Evolutionary conservation across 2,797 vertebrate species (phyloP).

Genomic region (Melanotaenia boesemani): DNA sequence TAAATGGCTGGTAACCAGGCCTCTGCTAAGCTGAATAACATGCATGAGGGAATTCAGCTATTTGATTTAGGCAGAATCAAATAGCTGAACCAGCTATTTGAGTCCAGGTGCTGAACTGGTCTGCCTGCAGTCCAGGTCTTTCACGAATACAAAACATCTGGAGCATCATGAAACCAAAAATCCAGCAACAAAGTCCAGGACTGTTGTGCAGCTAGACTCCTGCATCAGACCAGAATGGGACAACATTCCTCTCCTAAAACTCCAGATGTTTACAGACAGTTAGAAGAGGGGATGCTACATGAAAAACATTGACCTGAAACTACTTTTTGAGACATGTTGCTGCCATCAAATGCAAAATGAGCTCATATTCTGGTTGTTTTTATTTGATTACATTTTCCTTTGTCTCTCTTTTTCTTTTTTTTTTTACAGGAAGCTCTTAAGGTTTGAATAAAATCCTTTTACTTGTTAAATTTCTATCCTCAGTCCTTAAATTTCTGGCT

Average conservation of each 20-base stretch:
- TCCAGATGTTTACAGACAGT: neutral
- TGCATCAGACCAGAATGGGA: neutral
- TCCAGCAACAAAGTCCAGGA: no score
- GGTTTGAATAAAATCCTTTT: slow-evolving; percentile 88
- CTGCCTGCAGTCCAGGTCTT: no score
- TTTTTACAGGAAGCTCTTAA: slow-evolving; percentile 94
- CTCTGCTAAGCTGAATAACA: no score
- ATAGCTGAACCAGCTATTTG: no score
- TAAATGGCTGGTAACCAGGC: no score
- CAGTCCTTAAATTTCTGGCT: neutral
- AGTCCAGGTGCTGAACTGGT: neutral
- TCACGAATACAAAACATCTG: no score
- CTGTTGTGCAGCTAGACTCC: neutral
- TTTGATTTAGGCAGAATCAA: no score
- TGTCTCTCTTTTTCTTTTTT: slow-evolving; percentile 35
- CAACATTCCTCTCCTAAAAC: neutral
- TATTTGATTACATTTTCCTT: slow-evolving; percentile 3
- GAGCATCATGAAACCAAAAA: no score
- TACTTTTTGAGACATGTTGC: neutral
- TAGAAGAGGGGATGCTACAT: neutral
- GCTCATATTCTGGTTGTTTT: neutral
- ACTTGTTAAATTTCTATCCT: slow-evolving; percentile 22
- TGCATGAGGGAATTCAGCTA: no score
- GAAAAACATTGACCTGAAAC: neutral
- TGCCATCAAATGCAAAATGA: neutral